Percentiles rank a stretch among this genome's conserved stretches.
phyloP scores from a whole-genome alignment of 1,140 invertebrate genomes.

The Drosophila lini region DNA sequence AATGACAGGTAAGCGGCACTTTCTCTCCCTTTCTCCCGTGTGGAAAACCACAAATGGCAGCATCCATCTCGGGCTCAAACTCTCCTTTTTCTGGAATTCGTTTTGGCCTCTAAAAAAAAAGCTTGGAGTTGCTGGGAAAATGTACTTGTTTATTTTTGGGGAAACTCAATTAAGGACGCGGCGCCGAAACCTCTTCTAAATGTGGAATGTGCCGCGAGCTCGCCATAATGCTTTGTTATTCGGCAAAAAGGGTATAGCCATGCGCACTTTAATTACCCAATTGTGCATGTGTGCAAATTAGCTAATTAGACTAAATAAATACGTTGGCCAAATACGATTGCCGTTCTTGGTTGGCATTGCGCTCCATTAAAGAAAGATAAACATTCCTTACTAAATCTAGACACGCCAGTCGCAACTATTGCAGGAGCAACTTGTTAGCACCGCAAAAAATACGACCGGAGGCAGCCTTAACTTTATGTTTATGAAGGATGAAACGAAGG shows the following conservation, averaged over 20 bases:
- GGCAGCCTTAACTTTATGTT: slow-evolving; percentile 31
- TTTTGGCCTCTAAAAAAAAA: neutral
- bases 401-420: slow-evolving; percentile 28
- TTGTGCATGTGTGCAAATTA: slow-evolving; percentile 25
- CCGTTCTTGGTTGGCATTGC: neutral
- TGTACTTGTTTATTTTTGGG: slow-evolving; percentile 18
- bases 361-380: slow-evolving; percentile 37
- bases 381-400: slow-evolving; percentile 34
- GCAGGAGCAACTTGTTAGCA: slow-evolving; percentile 38
- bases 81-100: neutral
- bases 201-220: slow-evolving; percentile 18
- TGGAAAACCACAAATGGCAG: slow-evolving; percentile 17
- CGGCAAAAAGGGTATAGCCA: slow-evolving; percentile 14
- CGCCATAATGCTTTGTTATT: slow-evolving; percentile 18
- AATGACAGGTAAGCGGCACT: slow-evolving; percentile 12
- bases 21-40: too few relatives aligned
- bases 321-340: slow-evolving; percentile 19
- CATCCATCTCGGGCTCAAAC: neutral
- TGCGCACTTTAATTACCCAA: slow-evolving; percentile 9
- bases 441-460: neutral
- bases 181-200: neutral
- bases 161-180: slow-evolving; percentile 25
- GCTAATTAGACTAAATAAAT: slow-evolving; percentile 41
- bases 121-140: neutral
- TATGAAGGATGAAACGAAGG: slow-evolving; percentile 24